These are phyloP conservation scores for Acleris holmiana DNA, from an alignment of 2,888 invertebrate species.

Conservation along the genomic window DNA sequence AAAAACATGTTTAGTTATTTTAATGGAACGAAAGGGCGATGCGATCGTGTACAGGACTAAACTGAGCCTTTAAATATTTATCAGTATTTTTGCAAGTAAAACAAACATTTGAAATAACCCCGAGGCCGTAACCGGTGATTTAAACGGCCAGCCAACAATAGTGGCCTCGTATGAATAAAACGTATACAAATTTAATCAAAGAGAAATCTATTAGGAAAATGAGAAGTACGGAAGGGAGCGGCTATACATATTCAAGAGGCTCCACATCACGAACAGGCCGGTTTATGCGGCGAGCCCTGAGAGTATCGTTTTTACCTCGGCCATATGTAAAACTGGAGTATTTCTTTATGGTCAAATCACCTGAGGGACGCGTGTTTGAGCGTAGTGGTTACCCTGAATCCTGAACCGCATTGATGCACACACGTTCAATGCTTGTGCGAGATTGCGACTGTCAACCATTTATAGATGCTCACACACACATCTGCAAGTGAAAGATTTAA, in stretches of 20 bases:
- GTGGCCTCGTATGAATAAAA: constrained; percentile 80
- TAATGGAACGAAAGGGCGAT: constrained; percentile 34
- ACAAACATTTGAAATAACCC: constrained; percentile 49
- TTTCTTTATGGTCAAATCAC: constrained; percentile 49
- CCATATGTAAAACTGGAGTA: constrained; percentile 81
- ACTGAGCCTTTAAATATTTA: constrained; percentile 36
- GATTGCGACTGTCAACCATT: too few relatives aligned
- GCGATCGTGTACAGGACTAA: constrained; percentile 35
- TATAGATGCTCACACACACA: too few relatives aligned
- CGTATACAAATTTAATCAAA: constrained; percentile 84
- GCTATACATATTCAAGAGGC: constrained; percentile 84
- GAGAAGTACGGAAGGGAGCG: constrained; percentile 84
- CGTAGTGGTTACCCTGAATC: too few relatives aligned
- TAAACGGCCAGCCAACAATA: constrained; percentile 75
- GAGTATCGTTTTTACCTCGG: constrained; percentile 79
- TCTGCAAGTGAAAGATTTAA: too few relatives aligned
- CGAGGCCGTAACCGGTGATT: constrained; percentile 66
- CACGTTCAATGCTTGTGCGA: too few relatives aligned
- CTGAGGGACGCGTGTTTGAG: too few relatives aligned
- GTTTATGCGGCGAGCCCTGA: constrained; percentile 80
- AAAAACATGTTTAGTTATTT: constrained; percentile 30
- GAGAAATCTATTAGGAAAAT: constrained; percentile 85
- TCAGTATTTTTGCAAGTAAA: constrained; percentile 41
- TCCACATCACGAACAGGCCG: constrained; percentile 83
- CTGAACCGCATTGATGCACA: too few relatives aligned